Evolutionary conservation across 2,888 invertebrate genomes (phyloP).

Genomic region (Empis stercorea): DNA sequence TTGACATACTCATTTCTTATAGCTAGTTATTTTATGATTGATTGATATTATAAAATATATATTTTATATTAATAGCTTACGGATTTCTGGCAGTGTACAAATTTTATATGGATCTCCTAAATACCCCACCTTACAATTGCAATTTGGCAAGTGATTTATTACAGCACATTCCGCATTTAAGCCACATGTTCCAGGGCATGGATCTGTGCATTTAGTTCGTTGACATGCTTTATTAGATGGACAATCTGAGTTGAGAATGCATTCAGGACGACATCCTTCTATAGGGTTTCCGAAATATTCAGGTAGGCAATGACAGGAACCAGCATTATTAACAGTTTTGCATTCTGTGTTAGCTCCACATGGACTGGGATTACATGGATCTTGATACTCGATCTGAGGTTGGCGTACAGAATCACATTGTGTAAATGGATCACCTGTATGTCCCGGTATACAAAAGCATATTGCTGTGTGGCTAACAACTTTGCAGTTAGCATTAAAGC

Average conservation of each 20-base stretch:
- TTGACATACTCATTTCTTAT: slow-evolving; percentile 36
- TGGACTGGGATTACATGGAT: slow-evolving; percentile 42
- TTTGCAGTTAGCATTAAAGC: slow-evolving; percentile 43
- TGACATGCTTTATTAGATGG: slow-evolving; percentile 53
- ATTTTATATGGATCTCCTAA: slow-evolving; percentile 56
- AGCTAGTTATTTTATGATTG: slow-evolving; percentile 32
- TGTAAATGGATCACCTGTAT: slow-evolving; percentile 47
- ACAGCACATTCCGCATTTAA: slow-evolving; percentile 51
- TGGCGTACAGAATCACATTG: slow-evolving; percentile 35
- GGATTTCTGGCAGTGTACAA: slow-evolving; percentile 40
- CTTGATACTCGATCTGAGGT: slow-evolving; percentile 34
- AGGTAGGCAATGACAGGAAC: slow-evolving; percentile 56
- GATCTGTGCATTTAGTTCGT: slow-evolving; percentile 47
- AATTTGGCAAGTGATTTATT: slow-evolving; percentile 50
- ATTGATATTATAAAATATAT: neutral
- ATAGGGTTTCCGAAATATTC: slow-evolving; percentile 67
- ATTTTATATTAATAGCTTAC: slow-evolving; percentile 31
- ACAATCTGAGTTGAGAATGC: slow-evolving; percentile 51
- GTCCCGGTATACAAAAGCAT: slow-evolving; percentile 44
- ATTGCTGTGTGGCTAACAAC: slow-evolving; percentile 44
- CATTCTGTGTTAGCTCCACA: slow-evolving; percentile 57
- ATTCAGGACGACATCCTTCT: slow-evolving; percentile 57
- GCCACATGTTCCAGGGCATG: slow-evolving; percentile 51
- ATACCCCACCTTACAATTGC: slow-evolving; percentile 45
- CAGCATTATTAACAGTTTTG: slow-evolving; percentile 56